phyloP scores from a whole-genome alignment of 2,888 invertebrate species.

The Protonemura montana region DNA sequence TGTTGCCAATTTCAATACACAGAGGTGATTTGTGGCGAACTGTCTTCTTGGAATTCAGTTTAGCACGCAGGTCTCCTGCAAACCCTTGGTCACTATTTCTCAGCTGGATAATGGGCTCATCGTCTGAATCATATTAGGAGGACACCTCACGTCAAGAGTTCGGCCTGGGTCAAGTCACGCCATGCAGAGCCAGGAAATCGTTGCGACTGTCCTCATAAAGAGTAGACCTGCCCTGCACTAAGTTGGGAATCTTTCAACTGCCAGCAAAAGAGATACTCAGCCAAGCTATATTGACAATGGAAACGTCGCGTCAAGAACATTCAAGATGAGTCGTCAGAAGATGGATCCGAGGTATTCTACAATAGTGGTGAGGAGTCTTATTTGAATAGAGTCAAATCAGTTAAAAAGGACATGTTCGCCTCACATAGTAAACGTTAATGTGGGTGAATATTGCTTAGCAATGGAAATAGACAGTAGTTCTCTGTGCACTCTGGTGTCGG shows the following conservation, averaged over 20 bases:
- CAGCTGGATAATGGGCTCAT: slow-evolving; percentile 14
- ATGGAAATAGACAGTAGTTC: not conserved
- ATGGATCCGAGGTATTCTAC: not conserved
- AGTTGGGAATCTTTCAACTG: slow-evolving; percentile 2
- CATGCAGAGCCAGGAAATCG: not conserved
- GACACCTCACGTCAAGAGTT: not conserved
- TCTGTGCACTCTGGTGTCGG: not conserved
- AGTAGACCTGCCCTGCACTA: slow-evolving; percentile 14
- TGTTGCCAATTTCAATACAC: slow-evolving; percentile 53
- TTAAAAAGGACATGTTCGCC: not conserved
- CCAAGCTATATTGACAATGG: not conserved
- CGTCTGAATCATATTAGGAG: slow-evolving; percentile 37
- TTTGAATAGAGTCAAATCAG: not conserved
- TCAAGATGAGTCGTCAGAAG: not conserved
- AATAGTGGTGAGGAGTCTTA: not conserved
- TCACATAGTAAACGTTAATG: not conserved
- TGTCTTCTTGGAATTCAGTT: slow-evolving; percentile 50
- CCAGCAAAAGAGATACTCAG: not conserved
- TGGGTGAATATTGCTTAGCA: not conserved
- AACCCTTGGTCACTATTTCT: slow-evolving; percentile 34
- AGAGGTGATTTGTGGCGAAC: slow-evolving; percentile 50
- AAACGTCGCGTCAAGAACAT: slow-evolving; percentile 20
- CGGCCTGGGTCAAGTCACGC: not conserved
- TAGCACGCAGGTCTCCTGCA: slow-evolving; percentile 50
- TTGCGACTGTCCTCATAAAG: slow-evolving; percentile 7